phyloP scores from a whole-genome alignment of 1,140 invertebrate species.

The Diorhabda elongata region DNA sequence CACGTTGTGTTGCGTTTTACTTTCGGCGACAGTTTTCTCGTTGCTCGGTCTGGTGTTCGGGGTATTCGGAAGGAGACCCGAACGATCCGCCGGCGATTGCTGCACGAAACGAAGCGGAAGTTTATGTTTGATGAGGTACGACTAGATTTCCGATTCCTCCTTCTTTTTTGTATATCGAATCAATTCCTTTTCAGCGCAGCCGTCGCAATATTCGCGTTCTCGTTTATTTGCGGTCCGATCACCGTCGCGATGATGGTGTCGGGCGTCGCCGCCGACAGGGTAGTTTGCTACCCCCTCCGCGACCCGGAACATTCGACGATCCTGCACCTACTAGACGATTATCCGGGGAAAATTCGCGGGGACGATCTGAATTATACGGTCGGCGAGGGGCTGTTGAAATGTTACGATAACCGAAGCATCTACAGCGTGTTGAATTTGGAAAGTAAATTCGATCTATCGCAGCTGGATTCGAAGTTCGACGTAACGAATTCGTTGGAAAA shows the following conservation, averaged over 20 bases:
- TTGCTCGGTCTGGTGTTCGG: constrained; percentile 78
- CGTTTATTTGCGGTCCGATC: constrained; percentile 66
- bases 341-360: constrained; percentile 53
- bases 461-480: constrained; percentile 52
- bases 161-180: neutral
- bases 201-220: constrained; percentile 73
- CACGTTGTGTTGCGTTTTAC: constrained; percentile 49
- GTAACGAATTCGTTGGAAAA: constrained; percentile 56
- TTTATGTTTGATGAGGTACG: constrained; percentile 75
- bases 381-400: constrained; percentile 51
- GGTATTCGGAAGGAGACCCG: constrained; percentile 79
- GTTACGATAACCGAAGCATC: constrained; percentile 69
- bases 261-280: constrained; percentile 66
- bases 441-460: constrained; percentile 54
- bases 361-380: constrained; percentile 37
- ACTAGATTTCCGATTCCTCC: neutral
- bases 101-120: constrained; percentile 81
- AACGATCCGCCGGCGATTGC: constrained; percentile 72
- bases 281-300: constrained; percentile 70
- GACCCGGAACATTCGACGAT: constrained; percentile 62
- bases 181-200: constrained; percentile 63
- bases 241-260: constrained; percentile 66
- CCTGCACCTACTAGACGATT: constrained; percentile 58
- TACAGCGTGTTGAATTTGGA: constrained; percentile 62
- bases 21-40: constrained; percentile 55